Evolutionary conservation across 1,140 invertebrate genomes (phyloP), one percentile per base, ranked within the genome.

Genomic region (Apis laboriosa): DNA sequence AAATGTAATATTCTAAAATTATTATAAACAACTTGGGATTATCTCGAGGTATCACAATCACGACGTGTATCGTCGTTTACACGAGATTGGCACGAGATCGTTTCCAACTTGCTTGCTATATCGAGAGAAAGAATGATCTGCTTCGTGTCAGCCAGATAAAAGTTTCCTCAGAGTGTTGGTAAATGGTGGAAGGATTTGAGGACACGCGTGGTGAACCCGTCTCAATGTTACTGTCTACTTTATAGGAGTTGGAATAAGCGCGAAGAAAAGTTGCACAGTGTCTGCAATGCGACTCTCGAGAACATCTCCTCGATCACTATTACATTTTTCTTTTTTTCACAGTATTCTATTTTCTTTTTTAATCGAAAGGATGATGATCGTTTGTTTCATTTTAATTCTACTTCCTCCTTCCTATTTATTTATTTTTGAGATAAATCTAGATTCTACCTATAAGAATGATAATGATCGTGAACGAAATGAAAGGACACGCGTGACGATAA

Each of bases 171-270:
- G 13, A 24, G 24, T 63, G 13, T 63, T 28, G 24, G 61, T 63
- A 28, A 24, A 63, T 28, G 61, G n/a, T 63, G 15, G 13, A 63
- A 63, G 61, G 61, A 63, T 28, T 63, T 28, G n/a, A 63, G 28
- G 24, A 63, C 24, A 63, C 61, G 61, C 34, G 19, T 8, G 24
- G 15, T 11, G 28, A 63, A 84, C 70, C 66, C 51, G 71, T 60
- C 75, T 55, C 56, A 34, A 76, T 77, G 72, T 86, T 86, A 76
- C 82, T 77, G 77, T 77, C 63, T 76, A 77, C 82, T 87, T 87
- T 87, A 87, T 87, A 77, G 60, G 73, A 78, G 84, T 83, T 86
- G 61, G 81, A 82, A 87, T 78, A 81, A 87, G 75, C 60, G 67
- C 84, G 84, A 84, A 79, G 80, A 56, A 77, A 87, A 87, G 84